Percentiles rank a stretch among this genome's conserved stretches.
Evolutionary conservation across 2,888 invertebrate genomes (phyloP).

Genomic region (Folsomia manolachei): DNA sequence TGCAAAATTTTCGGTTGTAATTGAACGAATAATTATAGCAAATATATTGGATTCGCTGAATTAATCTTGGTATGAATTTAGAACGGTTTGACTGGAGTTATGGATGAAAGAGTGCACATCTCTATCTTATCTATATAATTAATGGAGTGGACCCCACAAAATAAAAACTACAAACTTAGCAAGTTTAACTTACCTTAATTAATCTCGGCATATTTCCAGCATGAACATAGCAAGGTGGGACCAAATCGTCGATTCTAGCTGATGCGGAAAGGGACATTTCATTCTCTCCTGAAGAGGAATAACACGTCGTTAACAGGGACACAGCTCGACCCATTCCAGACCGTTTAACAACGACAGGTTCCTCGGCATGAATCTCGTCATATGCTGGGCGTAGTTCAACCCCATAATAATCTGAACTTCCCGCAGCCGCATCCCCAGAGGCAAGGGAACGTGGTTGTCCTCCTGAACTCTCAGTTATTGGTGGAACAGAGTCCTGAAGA

Average conservation of each 20-base stretch:
- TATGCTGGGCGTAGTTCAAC: constrained; percentile 23
- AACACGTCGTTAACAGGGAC: constrained; percentile 54
- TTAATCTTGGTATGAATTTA: no score
- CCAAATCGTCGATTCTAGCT: constrained; percentile 57
- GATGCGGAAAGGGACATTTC: constrained; percentile 56
- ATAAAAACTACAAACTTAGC: no score
- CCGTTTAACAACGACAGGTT: constrained; percentile 39
- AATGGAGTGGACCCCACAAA: no score
- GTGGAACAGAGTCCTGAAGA: constrained; percentile 50
- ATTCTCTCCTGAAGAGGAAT: constrained; percentile 54
- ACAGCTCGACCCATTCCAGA: constrained; percentile 50
- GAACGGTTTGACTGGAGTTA: no score
- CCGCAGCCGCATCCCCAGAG: constrained; percentile 47
- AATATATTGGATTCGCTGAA: no score
- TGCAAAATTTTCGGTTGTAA: no score
- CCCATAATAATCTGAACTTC: constrained; percentile 27
- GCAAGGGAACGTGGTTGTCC: constrained; percentile 31
- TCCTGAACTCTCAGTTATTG: constrained; percentile 46
- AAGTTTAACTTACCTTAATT: constrained; percentile 58
- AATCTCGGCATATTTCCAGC: constrained; percentile 61
- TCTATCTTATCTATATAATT: no score
- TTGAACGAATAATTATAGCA: no score
- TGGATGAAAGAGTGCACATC: no score
- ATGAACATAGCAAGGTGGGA: constrained; percentile 61
- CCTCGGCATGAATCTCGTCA: constrained; percentile 29